These are phyloP conservation scores for Glyptemys insculpta DNA, from an alignment of 2,797 vertebrate genomes.

Conservation along the genomic window DNA sequence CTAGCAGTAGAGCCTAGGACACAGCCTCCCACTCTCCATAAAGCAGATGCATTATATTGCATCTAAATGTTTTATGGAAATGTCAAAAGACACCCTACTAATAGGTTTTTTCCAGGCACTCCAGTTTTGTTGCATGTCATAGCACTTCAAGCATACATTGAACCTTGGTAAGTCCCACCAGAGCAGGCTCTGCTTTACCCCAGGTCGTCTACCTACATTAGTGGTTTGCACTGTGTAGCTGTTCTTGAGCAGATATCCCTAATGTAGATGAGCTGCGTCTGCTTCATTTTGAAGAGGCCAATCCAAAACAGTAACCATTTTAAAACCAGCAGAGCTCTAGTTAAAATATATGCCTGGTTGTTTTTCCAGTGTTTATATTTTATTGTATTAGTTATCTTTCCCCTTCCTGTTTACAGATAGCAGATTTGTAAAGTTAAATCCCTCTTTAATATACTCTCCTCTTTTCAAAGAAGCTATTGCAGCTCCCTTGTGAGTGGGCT, in stretches of 20 bases:
- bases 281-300: background rate
- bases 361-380: background rate
- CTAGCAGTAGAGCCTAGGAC: background rate
- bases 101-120: background rate
- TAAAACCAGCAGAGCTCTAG: background rate
- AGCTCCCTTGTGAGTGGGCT: conserved; percentile 17
- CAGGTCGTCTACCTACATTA: background rate
- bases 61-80: background rate
- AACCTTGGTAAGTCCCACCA: rapidly evolving
- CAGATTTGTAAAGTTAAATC: conserved; percentile 44
- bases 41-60: background rate
- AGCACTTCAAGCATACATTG: background rate
- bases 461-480: conserved; percentile 37
- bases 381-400: conserved; percentile 16
- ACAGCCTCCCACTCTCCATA: background rate
- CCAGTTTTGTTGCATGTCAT: background rate
- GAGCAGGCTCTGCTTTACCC: background rate
- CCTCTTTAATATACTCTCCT: conserved; percentile 36
- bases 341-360: background rate
- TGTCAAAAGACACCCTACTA: background rate
- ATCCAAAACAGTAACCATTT: conserved; percentile 16
- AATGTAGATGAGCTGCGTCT: background rate
- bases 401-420: conserved; percentile 31
- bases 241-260: background rate
- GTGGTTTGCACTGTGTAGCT: background rate